Evolutionary conservation across 2,797 vertebrate genomes (phyloP).

Genomic region (Sarcophilus harrisii): DNA sequence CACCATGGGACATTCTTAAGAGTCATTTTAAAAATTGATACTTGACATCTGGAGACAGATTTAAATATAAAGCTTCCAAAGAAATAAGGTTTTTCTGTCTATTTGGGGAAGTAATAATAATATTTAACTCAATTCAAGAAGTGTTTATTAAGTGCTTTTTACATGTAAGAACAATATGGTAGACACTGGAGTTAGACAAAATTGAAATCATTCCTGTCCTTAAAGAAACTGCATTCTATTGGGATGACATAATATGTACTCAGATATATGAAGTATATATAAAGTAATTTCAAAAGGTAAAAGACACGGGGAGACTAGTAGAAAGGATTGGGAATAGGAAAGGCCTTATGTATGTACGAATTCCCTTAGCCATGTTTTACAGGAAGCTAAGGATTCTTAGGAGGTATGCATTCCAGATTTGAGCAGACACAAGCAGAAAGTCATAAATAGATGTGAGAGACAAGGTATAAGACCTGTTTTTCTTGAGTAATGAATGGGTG

Average conservation of each 20-base stretch:
- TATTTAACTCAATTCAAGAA: neutral
- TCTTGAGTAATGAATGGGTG: neutral
- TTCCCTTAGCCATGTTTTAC: neutral
- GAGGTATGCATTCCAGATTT: neutral
- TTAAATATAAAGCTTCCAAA: constrained; percentile 32
- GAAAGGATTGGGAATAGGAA: neutral
- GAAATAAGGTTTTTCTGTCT: neutral
- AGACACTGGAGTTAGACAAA: neutral
- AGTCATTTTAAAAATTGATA: constrained; percentile 31
- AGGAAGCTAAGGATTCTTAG: neutral
- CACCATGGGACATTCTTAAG: neutral
- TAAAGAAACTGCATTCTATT: neutral
- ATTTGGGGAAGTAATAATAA: neutral
- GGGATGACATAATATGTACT: neutral
- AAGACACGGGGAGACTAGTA: neutral
- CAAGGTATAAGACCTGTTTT: neutral
- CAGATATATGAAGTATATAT: neutral
- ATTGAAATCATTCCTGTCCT: neutral
- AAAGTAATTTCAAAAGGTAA: neutral
- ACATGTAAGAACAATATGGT: neutral
- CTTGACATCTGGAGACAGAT: neutral
- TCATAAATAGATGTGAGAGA: neutral
- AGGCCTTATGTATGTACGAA: neutral
- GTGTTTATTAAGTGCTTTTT: neutral
- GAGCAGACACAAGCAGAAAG: neutral